Percentiles rank a stretch among this genome's conserved stretches.
These are phyloP conservation scores for Caenorhabditis sp. DNA, from an alignment of 2,888 invertebrate genomes.

Conservation along the genomic window DNA sequence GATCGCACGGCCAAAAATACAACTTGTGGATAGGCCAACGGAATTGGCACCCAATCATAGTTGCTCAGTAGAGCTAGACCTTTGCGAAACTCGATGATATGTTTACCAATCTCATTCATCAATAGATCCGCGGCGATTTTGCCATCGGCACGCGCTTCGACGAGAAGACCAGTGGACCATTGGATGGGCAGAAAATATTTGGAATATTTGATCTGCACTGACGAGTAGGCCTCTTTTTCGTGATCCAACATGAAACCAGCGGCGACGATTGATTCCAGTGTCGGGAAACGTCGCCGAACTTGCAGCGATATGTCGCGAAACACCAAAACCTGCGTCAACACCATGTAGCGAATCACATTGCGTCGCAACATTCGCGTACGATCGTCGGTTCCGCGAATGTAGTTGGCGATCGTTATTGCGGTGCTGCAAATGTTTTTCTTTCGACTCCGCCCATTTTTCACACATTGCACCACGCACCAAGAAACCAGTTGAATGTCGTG, in stretches of 20 bases:
- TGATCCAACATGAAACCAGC: constrained; percentile 53
- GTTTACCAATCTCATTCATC: constrained; percentile 57
- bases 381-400: constrained; percentile 59
- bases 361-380: constrained; percentile 52
- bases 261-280: constrained; percentile 49
- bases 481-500: too few relatives aligned
- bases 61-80: constrained; percentile 56
- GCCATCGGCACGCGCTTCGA: constrained; percentile 47
- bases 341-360: constrained; percentile 63
- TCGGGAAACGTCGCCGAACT: constrained; percentile 54
- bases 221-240: constrained; percentile 37
- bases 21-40: constrained; percentile 66
- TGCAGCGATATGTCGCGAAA: constrained; percentile 56
- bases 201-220: constrained; percentile 34
- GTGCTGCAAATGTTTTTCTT: constrained; percentile 32
- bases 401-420: constrained; percentile 55
- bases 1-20: constrained; percentile 67
- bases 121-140: constrained; percentile 52
- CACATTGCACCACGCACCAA: too few relatives aligned
- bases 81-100: constrained; percentile 51
- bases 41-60: constrained; percentile 65
- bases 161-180: constrained; percentile 48
- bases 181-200: constrained; percentile 56
- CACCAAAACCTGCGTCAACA: constrained; percentile 60
- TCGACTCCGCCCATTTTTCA: too few relatives aligned